A percentile compares a stretch with the other conserved stretches of the same genome.
Evolutionary conservation across 2,113 vertebrate genomes (phyloP).

Genomic region (Panthera uncia): DNA sequence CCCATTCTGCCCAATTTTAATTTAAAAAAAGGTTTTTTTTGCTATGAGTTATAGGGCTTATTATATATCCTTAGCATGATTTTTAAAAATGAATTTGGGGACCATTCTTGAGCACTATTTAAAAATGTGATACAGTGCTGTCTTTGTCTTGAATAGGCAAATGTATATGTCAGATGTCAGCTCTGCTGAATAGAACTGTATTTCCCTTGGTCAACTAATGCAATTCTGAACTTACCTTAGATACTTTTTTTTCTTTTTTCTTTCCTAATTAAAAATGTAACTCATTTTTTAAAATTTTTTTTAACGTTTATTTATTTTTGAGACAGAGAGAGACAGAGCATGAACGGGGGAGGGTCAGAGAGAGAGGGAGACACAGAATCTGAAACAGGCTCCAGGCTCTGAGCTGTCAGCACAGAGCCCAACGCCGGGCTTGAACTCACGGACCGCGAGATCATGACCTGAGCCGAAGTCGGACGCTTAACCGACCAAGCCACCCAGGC

Average conservation of each 20-base stretch:
- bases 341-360: too few relatives aligned
- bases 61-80: not conserved
- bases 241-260: not conserved
- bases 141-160: not conserved
- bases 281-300: not conserved
- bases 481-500: too few relatives aligned
- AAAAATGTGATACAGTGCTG: constrained; percentile 9
- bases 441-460: too few relatives aligned
- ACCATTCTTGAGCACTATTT: constrained; percentile 36
- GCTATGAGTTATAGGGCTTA: too few relatives aligned
- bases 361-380: too few relatives aligned
- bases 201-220: not conserved
- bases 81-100: not conserved
- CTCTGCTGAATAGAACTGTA: not conserved
- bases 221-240: not conserved
- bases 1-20: not conserved
- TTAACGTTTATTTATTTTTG: too few relatives aligned
- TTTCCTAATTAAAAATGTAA: not conserved
- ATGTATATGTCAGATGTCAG: not conserved
- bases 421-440: too few relatives aligned
- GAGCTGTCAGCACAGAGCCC: too few relatives aligned
- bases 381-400: too few relatives aligned
- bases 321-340: too few relatives aligned
- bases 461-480: too few relatives aligned
- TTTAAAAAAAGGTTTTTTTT: too few relatives aligned